Evolutionary conservation across 2,797 vertebrate species (phyloP), one percentile per base, ranked within the genome.

Genomic region (Sebastes taczanowskii): DNA sequence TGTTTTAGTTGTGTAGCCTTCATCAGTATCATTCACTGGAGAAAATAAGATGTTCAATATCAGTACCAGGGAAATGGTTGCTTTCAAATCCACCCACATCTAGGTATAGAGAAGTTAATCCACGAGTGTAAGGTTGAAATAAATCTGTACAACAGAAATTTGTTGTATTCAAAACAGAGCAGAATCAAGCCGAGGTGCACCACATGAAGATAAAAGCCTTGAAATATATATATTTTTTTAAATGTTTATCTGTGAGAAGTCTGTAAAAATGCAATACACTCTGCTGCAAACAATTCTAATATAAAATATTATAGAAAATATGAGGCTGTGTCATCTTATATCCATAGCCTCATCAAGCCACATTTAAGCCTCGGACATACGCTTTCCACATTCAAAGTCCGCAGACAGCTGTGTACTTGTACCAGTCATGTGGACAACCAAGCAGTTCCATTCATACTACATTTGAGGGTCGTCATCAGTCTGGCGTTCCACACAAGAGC

Each of bases 11-110:
- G 7, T 25, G 38, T 7, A 56, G 64, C 56, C 2, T 61, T 75
- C 27, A 82, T 81, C 74, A 71, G 55, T 13, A 23, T 46, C 71
- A 78, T 80, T 80, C 70, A 85, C 20, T 4, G 25, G 11, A 64
- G 64, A n/a, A 65, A 34, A 56, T 65, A 67, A 53, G 22, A 63
- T 52, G 11, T 75, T 75, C 46, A 64, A 7, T 23, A 25, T 52
- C 69, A 82, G 35, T 0, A 22, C n/a, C 27, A 42, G 61, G 25
- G 62, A 75, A 66, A 59, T 6, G 0, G 0, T 38, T 46, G 16
- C 27, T 56, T 34, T 27, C 42, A 61, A 81, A 80, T 7, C 30
- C 38, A 25, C 32, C 27, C 25, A 58, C 65, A 65, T 38, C 23
- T 3, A 7, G 59, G 61, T 65, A 60, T 23, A n/a, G 58, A 46